Percentiles rank a stretch among this genome's conserved stretches.
Conservation (phyloP, 2,888 invertebrate genomes). For the Epinotia brunnichana region DNA sequence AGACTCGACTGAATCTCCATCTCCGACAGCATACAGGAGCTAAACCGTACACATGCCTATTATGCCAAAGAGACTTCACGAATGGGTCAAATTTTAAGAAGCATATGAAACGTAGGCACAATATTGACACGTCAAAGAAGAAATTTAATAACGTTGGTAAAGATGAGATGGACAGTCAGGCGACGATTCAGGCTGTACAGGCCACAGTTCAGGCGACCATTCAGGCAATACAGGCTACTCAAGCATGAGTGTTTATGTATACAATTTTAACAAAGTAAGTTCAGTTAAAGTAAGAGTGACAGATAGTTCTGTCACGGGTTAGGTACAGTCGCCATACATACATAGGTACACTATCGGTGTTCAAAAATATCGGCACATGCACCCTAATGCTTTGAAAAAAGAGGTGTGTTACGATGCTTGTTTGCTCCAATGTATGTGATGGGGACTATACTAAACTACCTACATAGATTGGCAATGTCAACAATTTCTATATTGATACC, state of each 20-base stretch:
- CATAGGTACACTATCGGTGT: too few relatives aligned
- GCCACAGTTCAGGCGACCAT: slow-evolving; percentile 18
- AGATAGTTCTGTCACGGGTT: too few relatives aligned
- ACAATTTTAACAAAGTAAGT: too few relatives aligned
- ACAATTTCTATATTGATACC: too few relatives aligned
- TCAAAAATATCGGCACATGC: too few relatives aligned
- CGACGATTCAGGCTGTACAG: slow-evolving; percentile 10
- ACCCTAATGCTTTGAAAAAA: too few relatives aligned
- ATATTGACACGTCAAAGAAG: slow-evolving; percentile 72
- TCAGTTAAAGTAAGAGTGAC: too few relatives aligned
- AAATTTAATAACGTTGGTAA: slow-evolving; percentile 58
- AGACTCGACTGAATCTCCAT: slow-evolving; percentile 74
- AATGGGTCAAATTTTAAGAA: slow-evolving; percentile 80
- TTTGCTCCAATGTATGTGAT: too few relatives aligned
- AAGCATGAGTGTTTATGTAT: background rate
- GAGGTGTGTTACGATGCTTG: too few relatives aligned
- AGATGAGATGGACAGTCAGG: slow-evolving; percentile 47
- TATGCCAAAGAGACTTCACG: slow-evolving; percentile 75
- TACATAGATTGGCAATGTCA: too few relatives aligned
- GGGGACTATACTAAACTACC: too few relatives aligned
- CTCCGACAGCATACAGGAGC: slow-evolving; percentile 78
- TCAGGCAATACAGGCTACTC: slow-evolving; percentile 17
- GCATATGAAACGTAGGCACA: slow-evolving; percentile 77
- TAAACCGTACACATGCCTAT: slow-evolving; percentile 73
- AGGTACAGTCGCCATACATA: too few relatives aligned